Percentiles rank a stretch among this genome's conserved stretches.
Evolutionary conservation across 2,113 vertebrate genomes (phyloP).

Genomic region (Rafetus swinhoei): DNA sequence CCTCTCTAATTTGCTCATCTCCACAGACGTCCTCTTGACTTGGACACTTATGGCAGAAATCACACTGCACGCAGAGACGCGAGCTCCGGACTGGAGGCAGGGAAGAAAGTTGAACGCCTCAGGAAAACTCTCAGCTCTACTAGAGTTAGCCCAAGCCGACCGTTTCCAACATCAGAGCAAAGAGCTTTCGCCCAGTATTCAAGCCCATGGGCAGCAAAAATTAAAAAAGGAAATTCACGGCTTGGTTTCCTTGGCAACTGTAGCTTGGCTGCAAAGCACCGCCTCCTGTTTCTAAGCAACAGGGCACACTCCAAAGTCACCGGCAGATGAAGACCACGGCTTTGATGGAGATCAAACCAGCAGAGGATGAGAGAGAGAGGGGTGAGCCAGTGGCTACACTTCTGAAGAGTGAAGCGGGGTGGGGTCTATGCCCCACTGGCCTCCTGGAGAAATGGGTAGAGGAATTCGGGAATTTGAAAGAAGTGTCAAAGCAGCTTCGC

Average conservation of each 20-base stretch:
- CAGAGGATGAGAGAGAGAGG: background rate
- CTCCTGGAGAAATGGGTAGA: background rate
- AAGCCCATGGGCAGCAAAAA: background rate
- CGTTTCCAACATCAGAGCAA: slow-evolving; percentile 2
- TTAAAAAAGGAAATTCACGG: slow-evolving; percentile 55
- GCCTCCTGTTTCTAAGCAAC: slow-evolving; percentile 58
- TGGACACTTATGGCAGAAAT: background rate
- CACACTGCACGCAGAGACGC: accelerated
- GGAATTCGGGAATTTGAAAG: background rate
- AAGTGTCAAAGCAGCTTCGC: background rate
- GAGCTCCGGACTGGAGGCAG: background rate
- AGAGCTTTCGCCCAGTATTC: slow-evolving; percentile 38
- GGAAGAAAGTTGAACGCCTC: background rate
- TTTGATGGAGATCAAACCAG: background rate
- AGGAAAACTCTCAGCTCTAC: background rate
- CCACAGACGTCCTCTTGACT: accelerated
- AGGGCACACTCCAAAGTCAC: slow-evolving; percentile 20
- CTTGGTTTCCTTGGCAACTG: slow-evolving; percentile 75
- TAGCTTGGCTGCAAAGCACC: slow-evolving; percentile 48
- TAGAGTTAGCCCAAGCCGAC: background rate
- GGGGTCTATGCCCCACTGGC: background rate
- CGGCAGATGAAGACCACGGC: background rate
- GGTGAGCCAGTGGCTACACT: background rate
- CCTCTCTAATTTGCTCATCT: background rate
- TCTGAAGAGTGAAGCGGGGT: background rate